A percentile compares a stretch with the other conserved stretches of the same genome.
Evolutionary conservation across 2,797 vertebrate species (phyloP).

Genomic region (Gymnodraco acuticeps): DNA sequence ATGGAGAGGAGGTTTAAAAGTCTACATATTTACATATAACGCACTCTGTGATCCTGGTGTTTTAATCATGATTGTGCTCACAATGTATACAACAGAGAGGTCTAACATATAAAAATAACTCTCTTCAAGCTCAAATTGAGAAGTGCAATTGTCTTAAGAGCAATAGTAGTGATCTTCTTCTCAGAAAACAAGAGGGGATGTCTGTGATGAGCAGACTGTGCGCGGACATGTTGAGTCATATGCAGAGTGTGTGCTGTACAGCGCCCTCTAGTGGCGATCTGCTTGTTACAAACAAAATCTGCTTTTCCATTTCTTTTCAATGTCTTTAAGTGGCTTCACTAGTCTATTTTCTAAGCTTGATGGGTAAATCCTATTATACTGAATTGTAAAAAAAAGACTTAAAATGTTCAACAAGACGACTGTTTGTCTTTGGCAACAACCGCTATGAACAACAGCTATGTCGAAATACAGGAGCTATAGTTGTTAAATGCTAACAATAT

Average conservation of each 20-base stretch:
- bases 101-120: conserved; percentile 60
- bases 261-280: conserved; percentile 25
- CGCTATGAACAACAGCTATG: background rate
- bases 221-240: background rate
- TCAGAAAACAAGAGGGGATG: conserved; percentile 19
- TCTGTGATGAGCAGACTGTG: background rate
- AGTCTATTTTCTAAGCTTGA: background rate
- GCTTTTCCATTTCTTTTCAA: background rate
- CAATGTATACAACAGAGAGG: conserved; percentile 8
- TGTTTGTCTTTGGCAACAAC: background rate
- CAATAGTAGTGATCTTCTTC: conserved; percentile 25
- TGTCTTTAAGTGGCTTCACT: background rate
- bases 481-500: background rate
- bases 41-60: conserved; percentile 14
- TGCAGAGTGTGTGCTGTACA: background rate
- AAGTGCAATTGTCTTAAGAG: conserved; percentile 46
- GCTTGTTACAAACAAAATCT: background rate
- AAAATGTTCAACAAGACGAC: no score
- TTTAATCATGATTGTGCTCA: conserved; percentile 28
- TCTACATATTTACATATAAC: conserved; percentile 13
- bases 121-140: conserved; percentile 22
- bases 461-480: background rate
- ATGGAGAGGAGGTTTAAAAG: background rate
- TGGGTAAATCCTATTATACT: background rate
- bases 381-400: background rate